Conservation (phyloP, 2,113 vertebrate species). For the Meleagris gallopavo region DNA sequence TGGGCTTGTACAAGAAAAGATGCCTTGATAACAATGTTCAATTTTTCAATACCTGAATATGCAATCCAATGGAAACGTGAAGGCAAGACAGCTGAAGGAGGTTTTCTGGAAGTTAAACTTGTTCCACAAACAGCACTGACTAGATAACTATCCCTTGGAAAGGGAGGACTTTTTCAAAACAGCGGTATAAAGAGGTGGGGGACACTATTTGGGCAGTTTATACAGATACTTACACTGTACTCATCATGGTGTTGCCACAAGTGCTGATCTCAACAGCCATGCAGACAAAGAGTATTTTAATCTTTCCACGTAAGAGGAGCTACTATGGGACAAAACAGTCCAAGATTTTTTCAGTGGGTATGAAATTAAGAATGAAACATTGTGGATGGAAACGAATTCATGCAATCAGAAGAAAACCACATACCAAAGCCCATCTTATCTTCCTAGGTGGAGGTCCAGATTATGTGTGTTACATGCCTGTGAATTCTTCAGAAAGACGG, state of each 20-base stretch:
- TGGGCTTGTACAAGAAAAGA: not conserved
- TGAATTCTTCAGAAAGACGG: not conserved
- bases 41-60: rapidly evolving
- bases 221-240: not conserved
- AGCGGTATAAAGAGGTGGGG: not conserved
- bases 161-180: not conserved
- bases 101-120: not conserved
- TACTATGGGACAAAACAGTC: not conserved
- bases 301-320: not conserved
- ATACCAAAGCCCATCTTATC: not conserved
- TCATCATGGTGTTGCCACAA: not conserved
- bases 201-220: not conserved
- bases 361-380: not conserved
- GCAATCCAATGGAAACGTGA: not conserved
- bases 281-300: not conserved
- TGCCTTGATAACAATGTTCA: not conserved
- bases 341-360: not conserved
- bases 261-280: not conserved
- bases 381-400: not conserved
- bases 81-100: not conserved
- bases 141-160: not conserved
- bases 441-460: not conserved
- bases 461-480: not conserved
- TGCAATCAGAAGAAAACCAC: not conserved
- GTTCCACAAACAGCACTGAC: not conserved